phyloP scores from a whole-genome alignment of 2,888 invertebrate species.

The Chrysotoxum bicinctum region DNA sequence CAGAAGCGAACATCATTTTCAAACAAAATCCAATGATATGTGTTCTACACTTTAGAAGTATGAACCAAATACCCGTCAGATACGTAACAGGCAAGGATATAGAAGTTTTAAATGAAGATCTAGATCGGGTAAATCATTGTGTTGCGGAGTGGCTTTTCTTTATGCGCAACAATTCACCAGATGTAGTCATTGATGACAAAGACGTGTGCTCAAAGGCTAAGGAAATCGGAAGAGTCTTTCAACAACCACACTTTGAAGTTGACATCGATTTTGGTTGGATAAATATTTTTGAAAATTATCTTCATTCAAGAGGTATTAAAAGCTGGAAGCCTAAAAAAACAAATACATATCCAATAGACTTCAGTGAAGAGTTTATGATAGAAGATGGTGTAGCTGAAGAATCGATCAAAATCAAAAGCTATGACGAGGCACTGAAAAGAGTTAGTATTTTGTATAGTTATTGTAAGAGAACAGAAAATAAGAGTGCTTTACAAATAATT shows the following conservation, averaged over 20 bases:
- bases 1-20: neutral
- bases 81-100: neutral
- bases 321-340: neutral
- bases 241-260: neutral
- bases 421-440: slow-evolving; percentile 32
- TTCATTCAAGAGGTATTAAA: neutral
- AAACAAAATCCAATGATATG: slow-evolving; percentile 27
- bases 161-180: neutral
- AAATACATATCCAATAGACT: neutral
- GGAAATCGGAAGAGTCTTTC: slow-evolving; percentile 21
- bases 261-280: slow-evolving; percentile 34
- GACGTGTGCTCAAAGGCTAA: slow-evolving; percentile 9
- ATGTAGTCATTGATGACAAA: neutral
- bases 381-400: neutral
- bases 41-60: neutral
- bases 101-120: neutral
- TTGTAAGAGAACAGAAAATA: slow-evolving; percentile 13
- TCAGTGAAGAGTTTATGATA: neutral
- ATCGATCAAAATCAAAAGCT: slow-evolving; percentile 19
- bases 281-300: slow-evolving; percentile 7
- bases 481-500: slow-evolving; percentile 19
- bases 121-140: slow-evolving; percentile 18
- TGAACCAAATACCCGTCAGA: neutral
- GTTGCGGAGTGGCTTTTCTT: slow-evolving; percentile 36
- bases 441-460: slow-evolving; percentile 19